Base-by-base conservation (phyloP, 2,888 invertebrate species). In the Amblyjoppa proteus region DNA sequence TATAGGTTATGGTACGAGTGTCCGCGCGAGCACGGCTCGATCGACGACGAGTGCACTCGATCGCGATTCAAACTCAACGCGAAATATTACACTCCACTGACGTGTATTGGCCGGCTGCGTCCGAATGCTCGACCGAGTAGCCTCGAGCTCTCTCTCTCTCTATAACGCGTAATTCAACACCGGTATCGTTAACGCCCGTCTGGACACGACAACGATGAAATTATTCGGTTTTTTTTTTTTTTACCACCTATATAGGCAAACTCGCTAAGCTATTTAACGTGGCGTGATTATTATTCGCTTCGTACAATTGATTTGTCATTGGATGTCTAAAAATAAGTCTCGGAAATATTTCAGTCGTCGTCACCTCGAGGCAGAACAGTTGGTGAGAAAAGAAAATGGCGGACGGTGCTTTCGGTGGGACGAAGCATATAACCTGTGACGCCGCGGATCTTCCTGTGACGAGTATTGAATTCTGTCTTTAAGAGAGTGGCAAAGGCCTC, bases 11-110 rank as follows among this genome's bases (percentile, higher is more conserved):
- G 61, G 61, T 28, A 11, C 61, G 61, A 61, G 61, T 61, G 25
- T 25, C 31, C 13, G 25, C 56, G 20, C 20, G 49, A 74, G 61
- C 61, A 3, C 51, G n/a, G n/a, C 61, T 31, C 31, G 61, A 61
- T 41, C 61, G 25, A 61, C 58, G 34, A 34, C 58, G 77, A 76
- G 73, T 70, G 70, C 75, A 78, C 74, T 75, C 81, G 78, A 85
- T 85, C 81, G 78, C 53, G 64, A 78, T 78, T 78, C 85, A 75
- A 71, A 38, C 71, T 38, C 64, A 56, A 45, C 58, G 20, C 58
- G 76, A 76, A 76, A 76, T 76, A 76, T 66, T 25, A 76, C 66
- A 76, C 76, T 45, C 49, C 61, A 31, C 31, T 16, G 61, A 64
- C 61, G 34, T 34, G 61, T 64, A 64, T 64, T 64, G 31, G 6